These are phyloP conservation scores for Cheilosia urbana DNA, from an alignment of 2,888 invertebrate genomes.

Conservation along the genomic window DNA sequence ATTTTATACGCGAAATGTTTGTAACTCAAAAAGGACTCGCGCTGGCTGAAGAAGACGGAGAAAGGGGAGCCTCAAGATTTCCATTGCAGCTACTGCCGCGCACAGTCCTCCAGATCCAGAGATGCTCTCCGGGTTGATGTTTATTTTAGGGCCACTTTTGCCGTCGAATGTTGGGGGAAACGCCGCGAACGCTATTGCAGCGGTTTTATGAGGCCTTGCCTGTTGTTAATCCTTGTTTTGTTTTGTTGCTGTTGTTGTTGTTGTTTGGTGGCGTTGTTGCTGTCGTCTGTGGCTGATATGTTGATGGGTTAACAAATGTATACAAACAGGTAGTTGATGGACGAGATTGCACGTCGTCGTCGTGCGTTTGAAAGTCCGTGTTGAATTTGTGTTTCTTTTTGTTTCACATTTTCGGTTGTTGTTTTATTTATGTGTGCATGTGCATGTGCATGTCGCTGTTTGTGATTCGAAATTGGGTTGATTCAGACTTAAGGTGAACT, in stretches of 20 bases:
- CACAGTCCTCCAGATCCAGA: conserved; percentile 10
- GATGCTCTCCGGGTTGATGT: conserved; percentile 41
- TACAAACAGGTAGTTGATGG: conserved; percentile 69
- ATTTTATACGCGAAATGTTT: conserved; percentile 77
- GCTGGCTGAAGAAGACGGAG: background rate
- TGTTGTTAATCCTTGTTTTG: conserved; percentile 64
- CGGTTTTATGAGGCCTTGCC: conserved; percentile 52
- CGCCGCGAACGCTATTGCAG: conserved; percentile 15
- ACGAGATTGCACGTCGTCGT: conserved; percentile 47
- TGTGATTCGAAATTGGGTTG: background rate
- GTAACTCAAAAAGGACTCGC: conserved; percentile 74
- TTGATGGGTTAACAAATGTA: conserved; percentile 65
- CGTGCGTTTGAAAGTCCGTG: conserved; percentile 37
- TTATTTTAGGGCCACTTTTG: conserved; percentile 43
- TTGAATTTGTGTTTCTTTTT: conserved; percentile 25
- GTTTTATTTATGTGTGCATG: background rate
- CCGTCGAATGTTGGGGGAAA: conserved; percentile 13
- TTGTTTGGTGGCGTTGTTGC: conserved; percentile 38
- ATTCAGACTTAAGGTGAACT: background rate
- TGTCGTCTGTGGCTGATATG: conserved; percentile 47
- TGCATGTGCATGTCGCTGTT: background rate
- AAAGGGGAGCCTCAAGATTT: conserved; percentile 16
- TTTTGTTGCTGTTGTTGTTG: conserved; percentile 10
- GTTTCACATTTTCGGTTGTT: background rate
- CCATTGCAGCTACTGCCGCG: conserved; percentile 44